phyloP scores from a whole-genome alignment of 2,888 invertebrate genomes.

The Drosophila prostipennis region DNA sequence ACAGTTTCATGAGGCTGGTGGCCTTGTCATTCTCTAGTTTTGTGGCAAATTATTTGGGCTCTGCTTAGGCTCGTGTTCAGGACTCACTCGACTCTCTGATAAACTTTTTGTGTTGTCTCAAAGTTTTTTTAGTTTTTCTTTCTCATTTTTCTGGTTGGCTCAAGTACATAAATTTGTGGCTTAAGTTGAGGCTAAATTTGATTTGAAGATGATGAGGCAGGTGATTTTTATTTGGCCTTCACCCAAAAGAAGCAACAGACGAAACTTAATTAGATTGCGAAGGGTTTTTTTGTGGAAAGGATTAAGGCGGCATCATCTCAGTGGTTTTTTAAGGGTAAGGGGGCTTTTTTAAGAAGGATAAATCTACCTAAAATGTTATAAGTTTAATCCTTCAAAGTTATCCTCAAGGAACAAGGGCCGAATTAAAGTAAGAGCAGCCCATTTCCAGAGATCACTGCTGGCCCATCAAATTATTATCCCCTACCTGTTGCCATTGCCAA shows the following conservation, averaged over 20 bases:
- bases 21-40: slow-evolving; percentile 44
- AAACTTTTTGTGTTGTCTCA: slow-evolving; percentile 46
- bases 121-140: slow-evolving; percentile 37
- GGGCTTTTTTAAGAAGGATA: neutral
- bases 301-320: neutral
- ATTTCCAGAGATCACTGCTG: slow-evolving; percentile 3
- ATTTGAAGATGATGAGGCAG: slow-evolving; percentile 27
- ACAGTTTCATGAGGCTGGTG: slow-evolving; percentile 57
- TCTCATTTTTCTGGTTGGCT: slow-evolving; percentile 2
- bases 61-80: slow-evolving; percentile 29
- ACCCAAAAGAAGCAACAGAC: neutral
- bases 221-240: neutral
- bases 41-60: slow-evolving; percentile 50
- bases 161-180: slow-evolving; percentile 33
- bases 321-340: neutral
- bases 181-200: slow-evolving; percentile 18
- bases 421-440: slow-evolving; percentile 1
- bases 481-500: slow-evolving; percentile 43
- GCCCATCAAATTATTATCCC: slow-evolving; percentile 18
- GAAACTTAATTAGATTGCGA: slow-evolving; percentile 18
- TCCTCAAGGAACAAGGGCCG: neutral
- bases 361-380: neutral
- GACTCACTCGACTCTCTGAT: slow-evolving; percentile 8
- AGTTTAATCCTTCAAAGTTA: too few relatives aligned
- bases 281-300: neutral